Base-by-base conservation (phyloP, 2,888 invertebrate species). In the Brachycybe producta region DNA sequence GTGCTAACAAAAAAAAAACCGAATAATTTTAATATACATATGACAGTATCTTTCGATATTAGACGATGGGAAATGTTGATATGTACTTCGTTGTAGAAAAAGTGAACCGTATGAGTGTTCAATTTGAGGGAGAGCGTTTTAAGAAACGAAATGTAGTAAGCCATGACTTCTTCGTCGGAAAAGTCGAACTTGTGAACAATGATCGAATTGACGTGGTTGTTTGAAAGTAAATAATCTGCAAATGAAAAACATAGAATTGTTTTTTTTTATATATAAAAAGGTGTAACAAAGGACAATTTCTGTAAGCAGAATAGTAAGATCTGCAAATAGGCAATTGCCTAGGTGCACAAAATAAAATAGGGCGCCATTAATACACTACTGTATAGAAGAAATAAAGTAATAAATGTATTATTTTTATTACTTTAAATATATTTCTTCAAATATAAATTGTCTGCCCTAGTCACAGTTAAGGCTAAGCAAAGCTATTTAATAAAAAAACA, bases 151-250 rank as follows among this genome's bases (percentile, higher is more conserved):
- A 99, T 98, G 69, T 98, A 99, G 69, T 99, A 99, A 1, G 97
- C 95, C 92, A 97, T 94, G 42, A 97, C 95, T 75, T 99, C 98
- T 70, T 99, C 98, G 70, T 99, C 97, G 2, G 91, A 91, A 66
- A 99, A 94, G 70, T 99, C 97, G 75, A 99, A 98, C 70, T 94
- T 94, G 71, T 98, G 97, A 49, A 94, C 90, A 66, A 99, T 98
- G 65, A 99, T 98, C 43, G 91, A 92, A 71, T 99, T 99, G 34
- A 99, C 95, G 72, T 98, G 97, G 68, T 99, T 99, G 70, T 99
- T 99, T 64, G 97, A 97, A 51, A 99, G 74, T 50, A 99, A 74
- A 70, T 97, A 99, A 80, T 99, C 98, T 95, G 73, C 54, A n/a
- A n/a, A n/a, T n/a, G n/a, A n/a, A 79, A 79, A 53, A 54, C 60